phyloP scores from a whole-genome alignment of 2,113 vertebrate genomes.

The Tragelaphus imberbis region DNA sequence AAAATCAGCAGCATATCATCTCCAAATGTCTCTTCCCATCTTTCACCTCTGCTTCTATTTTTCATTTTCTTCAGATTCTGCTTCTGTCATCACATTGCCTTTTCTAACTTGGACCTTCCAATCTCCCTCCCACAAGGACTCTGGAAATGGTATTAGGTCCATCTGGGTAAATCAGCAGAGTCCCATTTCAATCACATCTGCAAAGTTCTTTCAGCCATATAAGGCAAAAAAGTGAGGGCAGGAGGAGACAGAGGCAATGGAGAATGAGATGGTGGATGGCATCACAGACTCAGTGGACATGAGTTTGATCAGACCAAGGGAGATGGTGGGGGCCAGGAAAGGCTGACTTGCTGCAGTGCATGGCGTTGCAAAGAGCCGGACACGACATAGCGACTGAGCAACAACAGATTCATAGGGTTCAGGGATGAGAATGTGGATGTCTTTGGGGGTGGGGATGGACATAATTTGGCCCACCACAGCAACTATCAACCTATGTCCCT shows the following conservation, averaged over 20 bases:
- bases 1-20: neutral
- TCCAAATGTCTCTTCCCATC: neutral
- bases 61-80: neutral
- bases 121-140: neutral
- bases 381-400: accelerated
- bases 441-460: too few relatives aligned
- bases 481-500: neutral
- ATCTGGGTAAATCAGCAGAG: neutral
- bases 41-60: neutral
- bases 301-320: neutral
- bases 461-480: neutral
- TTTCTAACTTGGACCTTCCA: neutral
- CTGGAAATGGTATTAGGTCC: neutral
- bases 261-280: neutral
- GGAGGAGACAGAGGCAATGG: neutral
- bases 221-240: neutral
- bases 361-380: neutral
- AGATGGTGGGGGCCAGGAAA: neutral
- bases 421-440: neutral
- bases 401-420: neutral
- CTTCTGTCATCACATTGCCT: neutral
- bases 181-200: neutral
- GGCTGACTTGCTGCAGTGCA: neutral
- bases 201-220: neutral
- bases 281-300: neutral